A percentile compares a stretch with the other conserved stretches of the same genome.
These are phyloP conservation scores for Tridacna gigas DNA, from an alignment of 2,888 invertebrate species.

Conservation along the genomic window DNA sequence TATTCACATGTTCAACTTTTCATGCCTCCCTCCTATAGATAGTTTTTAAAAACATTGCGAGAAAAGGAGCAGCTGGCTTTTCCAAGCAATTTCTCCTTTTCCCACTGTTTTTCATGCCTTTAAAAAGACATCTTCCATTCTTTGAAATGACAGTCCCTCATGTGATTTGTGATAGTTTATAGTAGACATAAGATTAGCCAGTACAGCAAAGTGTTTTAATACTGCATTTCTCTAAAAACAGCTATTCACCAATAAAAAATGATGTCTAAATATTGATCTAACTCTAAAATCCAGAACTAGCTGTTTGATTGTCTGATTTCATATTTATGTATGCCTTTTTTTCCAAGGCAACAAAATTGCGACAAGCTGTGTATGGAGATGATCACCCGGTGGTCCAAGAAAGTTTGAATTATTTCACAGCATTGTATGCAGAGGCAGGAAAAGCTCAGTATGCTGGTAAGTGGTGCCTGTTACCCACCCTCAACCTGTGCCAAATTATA, in stretches of 20 bases:
- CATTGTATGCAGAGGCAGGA: conserved; percentile 81
- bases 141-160: no score
- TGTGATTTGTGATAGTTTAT: no score
- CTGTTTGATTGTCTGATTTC: no score
- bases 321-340: no score
- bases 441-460: conserved; percentile 81
- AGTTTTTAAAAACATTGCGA: not conserved
- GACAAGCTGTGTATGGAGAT: conserved; percentile 79
- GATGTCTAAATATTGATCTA: no score
- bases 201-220: no score
- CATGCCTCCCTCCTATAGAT: not conserved
- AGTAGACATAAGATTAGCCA: no score
- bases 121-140: not conserved
- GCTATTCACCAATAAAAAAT: no score
- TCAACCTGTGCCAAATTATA: no score
- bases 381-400: conserved; percentile 77
- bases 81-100: not conserved
- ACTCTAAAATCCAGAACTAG: no score
- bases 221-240: no score
- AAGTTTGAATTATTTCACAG: conserved; percentile 81
- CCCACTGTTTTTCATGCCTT: not conserved
- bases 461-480: not conserved
- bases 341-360: conserved; percentile 78
- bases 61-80: not conserved
- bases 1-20: not conserved